These are phyloP conservation scores for Corythornis vintsioides DNA, from an alignment of 2,113 vertebrate species.

Conservation along the genomic window DNA sequence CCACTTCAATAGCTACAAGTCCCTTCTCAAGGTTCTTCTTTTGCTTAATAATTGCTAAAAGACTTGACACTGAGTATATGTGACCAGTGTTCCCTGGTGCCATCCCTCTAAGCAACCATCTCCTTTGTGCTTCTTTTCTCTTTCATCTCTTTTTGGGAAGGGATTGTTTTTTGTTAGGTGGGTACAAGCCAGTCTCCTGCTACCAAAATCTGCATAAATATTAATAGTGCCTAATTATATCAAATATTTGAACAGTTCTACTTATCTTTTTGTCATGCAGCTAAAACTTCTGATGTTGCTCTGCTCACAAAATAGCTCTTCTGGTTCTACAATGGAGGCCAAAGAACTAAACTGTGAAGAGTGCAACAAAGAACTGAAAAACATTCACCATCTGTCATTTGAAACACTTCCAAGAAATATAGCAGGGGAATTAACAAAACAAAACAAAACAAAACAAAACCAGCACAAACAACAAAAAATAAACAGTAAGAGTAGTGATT, in stretches of 20 bases:
- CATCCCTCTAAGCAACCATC: not conserved
- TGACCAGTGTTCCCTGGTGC: not conserved
- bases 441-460: too few species aligned
- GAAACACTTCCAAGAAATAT: constrained; percentile 16
- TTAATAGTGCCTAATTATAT: not conserved
- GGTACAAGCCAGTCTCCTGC: not conserved
- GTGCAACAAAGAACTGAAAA: constrained; percentile 33
- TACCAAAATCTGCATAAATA: not conserved
- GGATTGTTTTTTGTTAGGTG: not conserved
- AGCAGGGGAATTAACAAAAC: not conserved
- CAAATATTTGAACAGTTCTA: not conserved
- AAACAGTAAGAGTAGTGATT: not conserved
- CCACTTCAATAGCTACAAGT: not conserved
- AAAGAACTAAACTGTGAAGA: constrained; percentile 14
- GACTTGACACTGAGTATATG: not conserved
- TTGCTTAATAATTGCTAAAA: not conserved
- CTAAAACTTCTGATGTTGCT: not conserved
- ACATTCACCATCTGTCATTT: constrained; percentile 20
- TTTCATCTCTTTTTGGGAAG: not conserved
- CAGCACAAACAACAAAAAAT: not conserved
- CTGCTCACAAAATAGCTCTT: not conserved
- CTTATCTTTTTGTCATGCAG: not conserved
- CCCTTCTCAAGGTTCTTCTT: not conserved
- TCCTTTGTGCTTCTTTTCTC: not conserved
- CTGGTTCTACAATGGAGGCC: not conserved